These are phyloP conservation scores for Trogon melanurus DNA, from an alignment of 2,113 vertebrate genomes.

Conservation along the genomic window DNA sequence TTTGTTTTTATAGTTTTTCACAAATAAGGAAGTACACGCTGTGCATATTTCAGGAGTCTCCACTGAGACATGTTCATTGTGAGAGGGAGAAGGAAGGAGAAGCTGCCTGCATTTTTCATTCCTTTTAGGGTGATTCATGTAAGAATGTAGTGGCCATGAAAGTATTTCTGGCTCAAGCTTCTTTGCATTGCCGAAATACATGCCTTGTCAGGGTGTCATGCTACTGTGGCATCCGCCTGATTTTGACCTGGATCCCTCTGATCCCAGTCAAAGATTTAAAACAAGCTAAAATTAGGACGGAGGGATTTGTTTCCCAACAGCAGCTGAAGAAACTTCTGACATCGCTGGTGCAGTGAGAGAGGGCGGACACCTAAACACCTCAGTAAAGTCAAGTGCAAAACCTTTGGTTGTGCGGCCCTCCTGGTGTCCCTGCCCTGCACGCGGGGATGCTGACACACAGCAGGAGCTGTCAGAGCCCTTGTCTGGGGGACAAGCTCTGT, in stretches of 20 bases:
- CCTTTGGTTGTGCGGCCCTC: neutral
- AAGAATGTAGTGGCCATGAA: neutral
- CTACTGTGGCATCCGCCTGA: conserved; percentile 52
- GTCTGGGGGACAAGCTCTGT: neutral
- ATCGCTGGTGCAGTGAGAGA: neutral
- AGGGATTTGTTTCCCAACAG: conserved; percentile 64
- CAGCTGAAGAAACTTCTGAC: conserved; percentile 47
- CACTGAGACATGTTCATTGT: neutral
- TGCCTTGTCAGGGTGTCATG: neutral
- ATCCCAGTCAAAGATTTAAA: conserved; percentile 62
- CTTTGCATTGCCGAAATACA: conserved; percentile 42
- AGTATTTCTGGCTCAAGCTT: conserved; percentile 45
- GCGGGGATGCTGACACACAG: neutral
- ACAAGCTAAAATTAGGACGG: conserved; percentile 56
- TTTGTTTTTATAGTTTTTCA: neutral
- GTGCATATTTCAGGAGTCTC: neutral
- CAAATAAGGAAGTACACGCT: neutral
- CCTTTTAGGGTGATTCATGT: conserved; percentile 51
- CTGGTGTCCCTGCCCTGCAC: neutral
- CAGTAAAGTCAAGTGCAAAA: neutral
- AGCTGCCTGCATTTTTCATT: conserved; percentile 25
- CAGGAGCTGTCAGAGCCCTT: neutral
- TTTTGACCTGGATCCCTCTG: conserved; percentile 64
- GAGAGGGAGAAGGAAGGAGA: neutral
- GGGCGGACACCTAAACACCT: neutral